Percentiles rank a stretch among this genome's conserved stretches.
Conservation (phyloP, 2,113 vertebrate species). For the Sylvietta virens region DNA sequence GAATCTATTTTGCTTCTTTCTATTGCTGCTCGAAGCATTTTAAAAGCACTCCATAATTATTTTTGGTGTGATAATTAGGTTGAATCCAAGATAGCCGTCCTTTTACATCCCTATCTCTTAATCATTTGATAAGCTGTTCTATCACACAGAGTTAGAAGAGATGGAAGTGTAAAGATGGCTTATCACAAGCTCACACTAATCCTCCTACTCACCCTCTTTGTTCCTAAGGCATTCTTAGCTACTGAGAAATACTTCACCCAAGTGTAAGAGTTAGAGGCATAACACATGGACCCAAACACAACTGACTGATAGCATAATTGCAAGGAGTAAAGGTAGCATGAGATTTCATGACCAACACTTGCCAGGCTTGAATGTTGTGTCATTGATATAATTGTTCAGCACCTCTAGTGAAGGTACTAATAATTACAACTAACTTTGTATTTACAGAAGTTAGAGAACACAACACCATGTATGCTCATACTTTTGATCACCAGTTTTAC, state of each 20-base stretch:
- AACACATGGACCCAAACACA: neutral
- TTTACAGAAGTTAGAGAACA: neutral
- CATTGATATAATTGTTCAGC: neutral
- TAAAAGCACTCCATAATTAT: neutral
- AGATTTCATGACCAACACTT: neutral
- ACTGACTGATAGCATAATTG: neutral
- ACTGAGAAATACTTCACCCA: neutral
- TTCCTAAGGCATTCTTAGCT: neutral
- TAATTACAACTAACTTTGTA: neutral
- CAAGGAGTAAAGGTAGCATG: neutral
- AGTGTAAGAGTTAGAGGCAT: neutral
- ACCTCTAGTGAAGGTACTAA: neutral
- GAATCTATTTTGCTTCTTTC: neutral
- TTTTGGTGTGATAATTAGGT: conserved; percentile 25
- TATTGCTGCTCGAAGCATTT: conserved; percentile 17
- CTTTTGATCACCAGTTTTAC: neutral
- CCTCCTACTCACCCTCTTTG: neutral
- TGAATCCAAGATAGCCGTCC: neutral
- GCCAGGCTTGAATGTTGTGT: neutral
- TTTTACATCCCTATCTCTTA: conserved; percentile 6
- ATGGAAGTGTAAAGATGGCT: conserved; percentile 19
- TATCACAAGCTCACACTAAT: conserved; percentile 39
- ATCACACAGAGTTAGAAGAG: conserved; percentile 1
- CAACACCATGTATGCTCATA: neutral
- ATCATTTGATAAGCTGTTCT: conserved; percentile 26